Conservation (phyloP, 2,888 invertebrate species). For the Elmis aenea region DNA sequence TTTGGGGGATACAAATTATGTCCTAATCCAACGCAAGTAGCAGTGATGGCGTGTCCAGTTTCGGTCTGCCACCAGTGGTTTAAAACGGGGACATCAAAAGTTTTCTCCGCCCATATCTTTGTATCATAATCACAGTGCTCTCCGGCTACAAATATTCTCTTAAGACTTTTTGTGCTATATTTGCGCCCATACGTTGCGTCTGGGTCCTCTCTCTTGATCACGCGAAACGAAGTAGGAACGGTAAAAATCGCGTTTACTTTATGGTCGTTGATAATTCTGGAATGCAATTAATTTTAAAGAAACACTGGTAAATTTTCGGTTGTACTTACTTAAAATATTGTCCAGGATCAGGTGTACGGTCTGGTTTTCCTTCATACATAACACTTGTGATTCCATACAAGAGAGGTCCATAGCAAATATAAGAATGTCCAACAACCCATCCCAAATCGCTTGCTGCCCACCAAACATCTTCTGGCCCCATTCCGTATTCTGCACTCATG, state of each 20-base stretch:
- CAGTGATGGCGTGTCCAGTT: slow-evolving; percentile 85
- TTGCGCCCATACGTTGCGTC: slow-evolving; percentile 57
- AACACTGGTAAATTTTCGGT: neutral
- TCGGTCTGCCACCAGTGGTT: slow-evolving; percentile 99
- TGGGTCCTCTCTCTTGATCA: slow-evolving; percentile 77
- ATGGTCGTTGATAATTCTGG: slow-evolving; percentile 81
- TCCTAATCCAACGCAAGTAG: slow-evolving; percentile 74
- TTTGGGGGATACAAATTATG: slow-evolving; percentile 66
- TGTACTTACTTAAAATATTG: slow-evolving; percentile 79
- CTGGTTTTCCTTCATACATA: slow-evolving; percentile 91
- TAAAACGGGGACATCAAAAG: slow-evolving; percentile 69
- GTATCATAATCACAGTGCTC: slow-evolving; percentile 93
- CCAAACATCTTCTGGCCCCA: slow-evolving; percentile 74
- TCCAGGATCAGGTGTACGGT: slow-evolving; percentile 88
- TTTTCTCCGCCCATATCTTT: slow-evolving; percentile 67
- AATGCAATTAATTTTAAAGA: slow-evolving; percentile 12
- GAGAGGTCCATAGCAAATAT: slow-evolving; percentile 88
- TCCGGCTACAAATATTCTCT: slow-evolving; percentile 78
- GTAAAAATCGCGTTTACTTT: slow-evolving; percentile 80
- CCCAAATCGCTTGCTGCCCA: slow-evolving; percentile 89
- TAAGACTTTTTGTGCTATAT: slow-evolving; percentile 66
- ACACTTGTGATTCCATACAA: slow-evolving; percentile 75
- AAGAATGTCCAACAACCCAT: slow-evolving; percentile 94
- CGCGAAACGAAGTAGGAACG: slow-evolving; percentile 86
- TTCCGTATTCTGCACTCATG: slow-evolving; percentile 76